These are phyloP conservation scores for Galerucella pusilla DNA, from an alignment of 2,888 invertebrate species.

Conservation along the genomic window DNA sequence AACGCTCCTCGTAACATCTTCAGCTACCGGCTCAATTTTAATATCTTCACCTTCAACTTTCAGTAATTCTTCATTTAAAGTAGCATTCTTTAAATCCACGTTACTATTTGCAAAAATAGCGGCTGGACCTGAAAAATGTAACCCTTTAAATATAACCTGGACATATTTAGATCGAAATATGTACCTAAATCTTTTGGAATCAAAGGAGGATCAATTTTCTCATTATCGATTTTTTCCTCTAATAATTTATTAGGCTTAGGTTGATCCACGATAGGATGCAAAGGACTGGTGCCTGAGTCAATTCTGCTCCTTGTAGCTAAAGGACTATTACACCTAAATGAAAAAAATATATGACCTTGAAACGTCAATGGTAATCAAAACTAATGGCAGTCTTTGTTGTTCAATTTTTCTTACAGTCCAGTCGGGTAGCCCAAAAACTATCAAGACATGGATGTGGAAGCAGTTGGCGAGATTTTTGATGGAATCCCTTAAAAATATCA, in stretches of 20 bases:
- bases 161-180: not conserved
- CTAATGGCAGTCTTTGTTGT: too few relatives aligned
- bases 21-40: constrained; percentile 58
- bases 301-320: constrained; percentile 50
- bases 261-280: constrained; percentile 51
- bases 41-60: constrained; percentile 62
- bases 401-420: too few relatives aligned
- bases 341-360: not conserved
- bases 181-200: constrained; percentile 33
- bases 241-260: constrained; percentile 47
- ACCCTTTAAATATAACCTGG: too few relatives aligned
- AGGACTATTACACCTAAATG: constrained; percentile 51
- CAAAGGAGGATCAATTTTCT: constrained; percentile 23
- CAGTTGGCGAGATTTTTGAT: too few relatives aligned
- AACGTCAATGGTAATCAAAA: not conserved
- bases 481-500: too few relatives aligned
- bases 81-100: constrained; percentile 84
- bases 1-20: constrained; percentile 71
- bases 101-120: constrained; percentile 90
- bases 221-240: constrained; percentile 37
- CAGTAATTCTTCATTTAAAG: constrained; percentile 80
- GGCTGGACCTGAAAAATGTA: constrained; percentile 70
- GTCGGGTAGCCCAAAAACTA: too few relatives aligned
- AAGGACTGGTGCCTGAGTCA: constrained; percentile 63
- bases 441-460: too few relatives aligned